Conservation (phyloP, 2,888 invertebrate genomes). For the Oscheius onirici region DNA sequence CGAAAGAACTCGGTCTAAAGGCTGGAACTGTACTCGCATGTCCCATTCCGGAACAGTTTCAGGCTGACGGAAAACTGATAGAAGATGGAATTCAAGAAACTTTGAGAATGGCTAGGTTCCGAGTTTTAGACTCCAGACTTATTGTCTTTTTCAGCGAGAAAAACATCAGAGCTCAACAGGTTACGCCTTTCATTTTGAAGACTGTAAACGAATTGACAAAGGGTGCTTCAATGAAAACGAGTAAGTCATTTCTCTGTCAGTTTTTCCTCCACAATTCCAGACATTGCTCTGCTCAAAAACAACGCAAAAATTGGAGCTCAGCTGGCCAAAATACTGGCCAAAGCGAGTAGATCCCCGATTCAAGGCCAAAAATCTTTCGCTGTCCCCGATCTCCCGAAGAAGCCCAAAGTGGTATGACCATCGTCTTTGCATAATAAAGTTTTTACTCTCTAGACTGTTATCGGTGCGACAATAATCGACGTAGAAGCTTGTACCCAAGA, state of each 20-base stretch:
- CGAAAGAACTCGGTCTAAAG: conserved; percentile 68
- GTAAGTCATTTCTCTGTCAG: conserved; percentile 75
- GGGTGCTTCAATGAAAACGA: conserved; percentile 85
- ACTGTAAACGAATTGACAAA: conserved; percentile 83
- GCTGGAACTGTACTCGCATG: conserved; percentile 84
- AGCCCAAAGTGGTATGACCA: conserved; percentile 48
- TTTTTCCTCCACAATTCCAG: conserved; percentile 73
- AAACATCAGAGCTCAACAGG: conserved; percentile 83
- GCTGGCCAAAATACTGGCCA: conserved; percentile 78
- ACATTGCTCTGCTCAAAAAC: conserved; percentile 90
- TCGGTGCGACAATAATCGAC: conserved; percentile 71
- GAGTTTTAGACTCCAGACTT: background rate
- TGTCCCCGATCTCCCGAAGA: conserved; percentile 4
- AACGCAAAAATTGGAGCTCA: conserved; percentile 86
- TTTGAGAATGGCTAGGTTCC: conserved; percentile 75
- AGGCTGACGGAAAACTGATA: conserved; percentile 75
- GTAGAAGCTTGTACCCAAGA: conserved; percentile 64
- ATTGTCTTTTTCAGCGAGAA: conserved; percentile 50
- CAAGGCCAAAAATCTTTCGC: background rate
- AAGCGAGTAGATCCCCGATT: background rate
- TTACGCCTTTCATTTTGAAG: conserved; percentile 89
- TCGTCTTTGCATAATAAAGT: background rate
- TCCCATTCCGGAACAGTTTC: conserved; percentile 82
- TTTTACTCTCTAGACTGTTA: conserved; percentile 58
- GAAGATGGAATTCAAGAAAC: conserved; percentile 81